These are phyloP conservation scores for Boulengeromyrus knoepffleri DNA, from an alignment of 2,113 vertebrate genomes.

Conservation along the genomic window DNA sequence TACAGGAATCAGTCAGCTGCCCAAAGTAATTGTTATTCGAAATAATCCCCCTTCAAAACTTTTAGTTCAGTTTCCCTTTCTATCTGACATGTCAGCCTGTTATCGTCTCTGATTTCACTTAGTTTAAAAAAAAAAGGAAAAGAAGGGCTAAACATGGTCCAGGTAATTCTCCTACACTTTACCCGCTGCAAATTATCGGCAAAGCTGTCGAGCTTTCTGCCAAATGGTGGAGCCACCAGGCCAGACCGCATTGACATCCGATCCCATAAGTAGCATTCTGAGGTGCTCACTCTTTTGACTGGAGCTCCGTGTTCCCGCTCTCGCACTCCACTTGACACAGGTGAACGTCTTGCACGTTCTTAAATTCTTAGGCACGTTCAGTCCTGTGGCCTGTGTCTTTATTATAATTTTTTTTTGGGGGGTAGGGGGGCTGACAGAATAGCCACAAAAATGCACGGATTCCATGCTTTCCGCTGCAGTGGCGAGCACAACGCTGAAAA, in stretches of 20 bases:
- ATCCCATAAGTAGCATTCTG: background rate
- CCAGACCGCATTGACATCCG: background rate
- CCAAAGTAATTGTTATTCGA: background rate
- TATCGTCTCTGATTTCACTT: background rate
- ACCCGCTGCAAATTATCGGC: background rate
- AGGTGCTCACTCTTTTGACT: background rate
- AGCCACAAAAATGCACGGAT: background rate
- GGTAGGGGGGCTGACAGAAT: background rate
- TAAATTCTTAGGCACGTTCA: constrained; percentile 10
- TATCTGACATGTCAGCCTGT: background rate
- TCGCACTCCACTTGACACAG: background rate
- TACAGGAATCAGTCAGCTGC: background rate
- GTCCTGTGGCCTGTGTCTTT: background rate
- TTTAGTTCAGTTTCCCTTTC: background rate
- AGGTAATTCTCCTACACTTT: background rate
- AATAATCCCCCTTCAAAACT: background rate
- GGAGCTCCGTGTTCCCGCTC: background rate
- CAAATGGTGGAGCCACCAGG: background rate
- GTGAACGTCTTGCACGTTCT: background rate
- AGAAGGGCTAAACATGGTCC: background rate
- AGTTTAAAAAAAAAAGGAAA: background rate
- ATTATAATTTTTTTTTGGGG: background rate
- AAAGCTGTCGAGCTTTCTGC: background rate
- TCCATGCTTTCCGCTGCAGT: background rate
- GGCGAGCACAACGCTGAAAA: background rate